These are phyloP conservation scores for Apantesis nais DNA, from an alignment of 2,888 invertebrate species.

Conservation along the genomic window DNA sequence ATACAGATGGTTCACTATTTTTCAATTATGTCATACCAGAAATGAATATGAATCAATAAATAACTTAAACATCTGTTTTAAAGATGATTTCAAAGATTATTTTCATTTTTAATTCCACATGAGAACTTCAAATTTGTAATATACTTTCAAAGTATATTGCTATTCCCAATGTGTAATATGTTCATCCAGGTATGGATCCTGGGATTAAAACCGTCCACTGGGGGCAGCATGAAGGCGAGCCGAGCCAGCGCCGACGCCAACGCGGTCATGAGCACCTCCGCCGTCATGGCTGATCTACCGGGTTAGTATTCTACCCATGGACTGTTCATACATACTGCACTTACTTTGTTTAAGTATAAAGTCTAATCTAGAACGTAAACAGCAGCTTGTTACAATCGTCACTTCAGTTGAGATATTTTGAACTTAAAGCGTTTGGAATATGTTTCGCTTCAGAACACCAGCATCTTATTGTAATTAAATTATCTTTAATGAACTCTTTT, in stretches of 20 bases:
- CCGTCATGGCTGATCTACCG: conserved; percentile 98
- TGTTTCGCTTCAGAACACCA: neutral
- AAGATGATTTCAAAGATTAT: too few relatives aligned
- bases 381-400: neutral
- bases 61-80: too few relatives aligned
- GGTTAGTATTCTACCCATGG: conserved; percentile 67
- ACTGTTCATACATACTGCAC: neutral
- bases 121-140: too few relatives aligned
- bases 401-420: neutral
- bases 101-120: too few relatives aligned
- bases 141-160: too few relatives aligned
- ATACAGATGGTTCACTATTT: too few relatives aligned
- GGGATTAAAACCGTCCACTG: conserved; percentile 97
- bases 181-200: conserved; percentile 92
- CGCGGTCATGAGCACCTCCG: conserved; percentile 95
- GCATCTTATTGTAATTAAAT: too few relatives aligned
- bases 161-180: neutral
- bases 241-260: conserved; percentile 92
- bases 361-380: neutral
- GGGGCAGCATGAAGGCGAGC: conserved; percentile 95
- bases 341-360: neutral
- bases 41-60: too few relatives aligned
- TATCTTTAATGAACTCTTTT: too few relatives aligned
- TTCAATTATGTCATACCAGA: too few relatives aligned
- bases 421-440: neutral